Evolutionary conservation across 2,797 vertebrate species (phyloP).

Genomic region (Crenichthys baileyi): DNA sequence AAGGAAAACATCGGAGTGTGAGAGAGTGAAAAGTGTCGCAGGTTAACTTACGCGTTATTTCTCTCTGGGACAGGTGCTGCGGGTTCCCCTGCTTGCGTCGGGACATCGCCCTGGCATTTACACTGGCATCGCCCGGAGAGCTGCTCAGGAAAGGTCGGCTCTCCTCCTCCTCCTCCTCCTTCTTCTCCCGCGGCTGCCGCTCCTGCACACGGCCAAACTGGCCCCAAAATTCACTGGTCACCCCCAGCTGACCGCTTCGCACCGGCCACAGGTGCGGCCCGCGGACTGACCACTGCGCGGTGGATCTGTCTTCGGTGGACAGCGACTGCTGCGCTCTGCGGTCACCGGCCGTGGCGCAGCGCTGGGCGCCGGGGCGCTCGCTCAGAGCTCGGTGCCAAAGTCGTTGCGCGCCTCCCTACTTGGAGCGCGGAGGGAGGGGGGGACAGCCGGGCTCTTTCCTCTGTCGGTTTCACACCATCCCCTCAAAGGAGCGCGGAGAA

Average conservation of each 20-base stretch:
- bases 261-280: slow-evolving; percentile 38
- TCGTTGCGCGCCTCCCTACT: slow-evolving; percentile 37
- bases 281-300: slow-evolving; percentile 33
- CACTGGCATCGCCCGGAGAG: slow-evolving; percentile 96
- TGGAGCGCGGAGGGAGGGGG: slow-evolving; percentile 16
- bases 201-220: slow-evolving; percentile 24
- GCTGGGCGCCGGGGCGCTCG: slow-evolving; percentile 54
- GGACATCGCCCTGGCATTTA: slow-evolving; percentile 99
- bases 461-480: slow-evolving; percentile 48
- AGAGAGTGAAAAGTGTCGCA: not conserved
- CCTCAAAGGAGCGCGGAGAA: slow-evolving; percentile 30
- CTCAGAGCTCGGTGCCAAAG: slow-evolving; percentile 59
- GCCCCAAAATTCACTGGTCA: slow-evolving; percentile 44
- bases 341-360: slow-evolving; percentile 55
- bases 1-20: not conserved
- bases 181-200: not conserved
- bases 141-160: slow-evolving; percentile 84
- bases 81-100: slow-evolving; percentile 99
- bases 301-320: slow-evolving; percentile 26
- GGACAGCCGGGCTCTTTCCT: slow-evolving; percentile 34
- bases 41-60: slow-evolving; percentile 88
- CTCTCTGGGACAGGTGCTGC: slow-evolving; percentile 99
- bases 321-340: slow-evolving; percentile 39
- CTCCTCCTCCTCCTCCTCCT: slow-evolving; percentile 72
- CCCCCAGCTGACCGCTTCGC: slow-evolving; percentile 36